phyloP scores from a whole-genome alignment of 2,113 vertebrate species.

The Ranitomeya variabilis region DNA sequence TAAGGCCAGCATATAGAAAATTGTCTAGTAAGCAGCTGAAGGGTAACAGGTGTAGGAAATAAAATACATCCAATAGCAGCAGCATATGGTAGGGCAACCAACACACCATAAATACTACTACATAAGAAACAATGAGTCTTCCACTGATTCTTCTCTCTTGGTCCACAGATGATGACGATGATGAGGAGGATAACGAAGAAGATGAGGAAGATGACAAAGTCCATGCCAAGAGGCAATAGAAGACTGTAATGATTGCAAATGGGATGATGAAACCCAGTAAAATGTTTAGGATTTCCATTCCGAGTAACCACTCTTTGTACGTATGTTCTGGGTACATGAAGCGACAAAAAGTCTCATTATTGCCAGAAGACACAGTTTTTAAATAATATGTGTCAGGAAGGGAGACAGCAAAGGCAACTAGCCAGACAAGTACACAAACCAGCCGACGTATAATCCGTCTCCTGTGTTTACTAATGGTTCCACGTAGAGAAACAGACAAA shows the following conservation, averaged over 20 bases:
- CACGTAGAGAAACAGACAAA: conserved; percentile 75
- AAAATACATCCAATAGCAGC: conserved; percentile 82
- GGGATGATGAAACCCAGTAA: conserved; percentile 85
- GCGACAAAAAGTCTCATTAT: conserved; percentile 78
- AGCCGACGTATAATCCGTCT: conserved; percentile 75
- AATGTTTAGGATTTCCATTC: conserved; percentile 84
- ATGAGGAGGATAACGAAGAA: conserved; percentile 48
- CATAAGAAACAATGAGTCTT: conserved; percentile 83
- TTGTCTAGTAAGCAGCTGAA: conserved; percentile 86
- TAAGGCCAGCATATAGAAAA: conserved; percentile 79
- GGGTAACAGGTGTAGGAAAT: conserved; percentile 77
- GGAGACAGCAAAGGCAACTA: conserved; percentile 81
- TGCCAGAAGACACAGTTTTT: conserved; percentile 76
- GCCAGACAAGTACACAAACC: conserved; percentile 84
- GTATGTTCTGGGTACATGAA: conserved; percentile 80
- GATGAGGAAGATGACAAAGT: conserved; percentile 63
- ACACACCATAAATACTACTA: conserved; percentile 86
- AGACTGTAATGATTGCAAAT: conserved; percentile 81
- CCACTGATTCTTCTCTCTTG: conserved; percentile 80
- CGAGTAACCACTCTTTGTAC: conserved; percentile 80
- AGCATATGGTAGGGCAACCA: conserved; percentile 87
- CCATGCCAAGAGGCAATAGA: conserved; percentile 81
- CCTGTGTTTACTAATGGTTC: conserved; percentile 64
- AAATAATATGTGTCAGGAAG: conserved; percentile 88
- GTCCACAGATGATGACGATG: conserved; percentile 68